Conservation (phyloP, 2,797 vertebrate genomes). For the Phoebastria nigripes region DNA sequence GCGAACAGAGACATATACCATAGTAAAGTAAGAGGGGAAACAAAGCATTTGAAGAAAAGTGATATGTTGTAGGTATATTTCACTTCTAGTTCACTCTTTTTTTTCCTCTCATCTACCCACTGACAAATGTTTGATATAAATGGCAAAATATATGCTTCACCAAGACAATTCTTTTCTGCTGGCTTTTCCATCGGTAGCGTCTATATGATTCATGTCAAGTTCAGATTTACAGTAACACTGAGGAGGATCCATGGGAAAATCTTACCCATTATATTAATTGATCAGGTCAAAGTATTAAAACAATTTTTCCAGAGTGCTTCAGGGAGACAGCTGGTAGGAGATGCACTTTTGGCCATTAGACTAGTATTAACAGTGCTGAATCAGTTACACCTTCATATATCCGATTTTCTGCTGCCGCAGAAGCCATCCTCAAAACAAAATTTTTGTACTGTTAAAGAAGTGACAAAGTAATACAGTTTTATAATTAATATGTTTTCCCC, state of each 20-base stretch:
- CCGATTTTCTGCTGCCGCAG: background rate
- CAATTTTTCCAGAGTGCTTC: background rate
- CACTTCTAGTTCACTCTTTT: background rate
- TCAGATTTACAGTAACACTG: background rate
- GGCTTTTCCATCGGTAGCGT: background rate
- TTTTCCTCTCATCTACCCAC: background rate
- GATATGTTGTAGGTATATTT: background rate
- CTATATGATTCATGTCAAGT: background rate
- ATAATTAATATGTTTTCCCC: background rate
- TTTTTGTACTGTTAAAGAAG: background rate
- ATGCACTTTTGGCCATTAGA: background rate
- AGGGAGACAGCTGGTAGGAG: background rate
- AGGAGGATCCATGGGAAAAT: background rate
- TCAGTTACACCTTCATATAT: background rate
- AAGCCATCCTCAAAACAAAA: background rate
- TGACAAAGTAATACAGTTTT: background rate
- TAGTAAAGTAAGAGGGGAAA: background rate
- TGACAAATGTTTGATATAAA: background rate
- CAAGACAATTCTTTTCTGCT: background rate
- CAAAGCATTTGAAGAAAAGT: background rate
- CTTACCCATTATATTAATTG: background rate
- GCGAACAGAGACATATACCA: background rate
- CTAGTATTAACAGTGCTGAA: background rate
- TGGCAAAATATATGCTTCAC: background rate
- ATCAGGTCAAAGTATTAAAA: background rate